Evolutionary conservation across 2,797 vertebrate species (phyloP).

Genomic region (Ctenopoma multispine): DNA sequence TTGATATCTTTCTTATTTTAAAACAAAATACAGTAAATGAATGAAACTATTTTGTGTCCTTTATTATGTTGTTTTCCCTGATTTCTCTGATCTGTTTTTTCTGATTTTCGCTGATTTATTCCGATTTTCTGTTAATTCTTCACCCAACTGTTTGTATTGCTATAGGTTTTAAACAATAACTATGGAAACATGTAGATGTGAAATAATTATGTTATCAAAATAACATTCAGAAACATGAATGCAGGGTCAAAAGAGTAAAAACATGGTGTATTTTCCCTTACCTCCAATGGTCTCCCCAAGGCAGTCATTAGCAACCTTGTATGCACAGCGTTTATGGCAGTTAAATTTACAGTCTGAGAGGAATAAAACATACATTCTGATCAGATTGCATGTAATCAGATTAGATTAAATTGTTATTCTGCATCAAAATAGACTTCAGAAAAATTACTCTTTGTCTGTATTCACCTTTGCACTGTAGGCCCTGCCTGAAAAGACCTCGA

Average conservation of each 20-base stretch:
- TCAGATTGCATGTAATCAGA: neutral
- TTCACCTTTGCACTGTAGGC: slow-evolving; percentile 94
- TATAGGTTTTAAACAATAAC: neutral
- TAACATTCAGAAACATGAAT: slow-evolving; percentile 9
- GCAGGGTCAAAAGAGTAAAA: slow-evolving; percentile 34
- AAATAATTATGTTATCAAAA: slow-evolving; percentile 1
- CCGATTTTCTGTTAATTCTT: no score
- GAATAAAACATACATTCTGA: slow-evolving; percentile 14
- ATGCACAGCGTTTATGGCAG: slow-evolving; percentile 93
- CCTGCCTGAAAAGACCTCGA: slow-evolving; percentile 92
- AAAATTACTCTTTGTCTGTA: neutral
- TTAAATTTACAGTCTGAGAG: slow-evolving; percentile 93
- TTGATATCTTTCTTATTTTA: no score
- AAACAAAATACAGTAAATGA: no score
- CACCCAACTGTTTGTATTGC: no score
- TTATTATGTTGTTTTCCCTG: no score
- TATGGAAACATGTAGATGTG: slow-evolving; percentile 31
- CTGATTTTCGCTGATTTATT: no score
- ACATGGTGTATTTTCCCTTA: slow-evolving; percentile 62
- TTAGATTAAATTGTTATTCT: neutral
- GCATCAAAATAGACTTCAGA: neutral
- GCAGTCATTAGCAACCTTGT: slow-evolving; percentile 92
- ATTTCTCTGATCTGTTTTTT: no score
- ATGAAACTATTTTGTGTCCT: no score
- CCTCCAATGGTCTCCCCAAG: slow-evolving; percentile 90